phyloP scores from a whole-genome alignment of 2,888 invertebrate species.

The Drosophila putrida region DNA sequence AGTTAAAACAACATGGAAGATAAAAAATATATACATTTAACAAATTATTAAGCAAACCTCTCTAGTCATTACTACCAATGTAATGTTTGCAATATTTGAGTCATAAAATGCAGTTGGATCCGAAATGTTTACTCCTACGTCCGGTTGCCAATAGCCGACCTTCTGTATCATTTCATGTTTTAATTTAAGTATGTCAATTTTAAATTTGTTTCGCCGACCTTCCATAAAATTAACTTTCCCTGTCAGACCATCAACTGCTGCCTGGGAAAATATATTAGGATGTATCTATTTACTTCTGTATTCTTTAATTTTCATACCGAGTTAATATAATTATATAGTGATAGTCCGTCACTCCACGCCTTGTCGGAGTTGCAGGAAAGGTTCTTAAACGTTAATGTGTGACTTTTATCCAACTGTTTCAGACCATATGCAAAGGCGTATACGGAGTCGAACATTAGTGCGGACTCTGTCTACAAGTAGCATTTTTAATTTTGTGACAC shows the following conservation, averaged over 20 bases:
- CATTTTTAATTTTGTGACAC: not conserved
- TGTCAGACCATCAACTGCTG: slow-evolving; percentile 93
- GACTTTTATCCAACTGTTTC: slow-evolving; percentile 90
- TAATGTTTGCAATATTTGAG: slow-evolving; percentile 93
- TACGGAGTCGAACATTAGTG: slow-evolving; percentile 94
- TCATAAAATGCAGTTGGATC: slow-evolving; percentile 95
- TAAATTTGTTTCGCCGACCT: slow-evolving; percentile 93
- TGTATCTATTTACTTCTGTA: not conserved
- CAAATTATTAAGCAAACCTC: slow-evolving; percentile 87
- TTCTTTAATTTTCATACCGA: slow-evolving; percentile 86
- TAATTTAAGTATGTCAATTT: slow-evolving; percentile 93
- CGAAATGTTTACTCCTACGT: slow-evolving; percentile 91
- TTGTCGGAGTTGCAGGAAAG: slow-evolving; percentile 93
- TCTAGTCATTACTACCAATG: slow-evolving; percentile 95
- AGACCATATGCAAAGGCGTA: slow-evolving; percentile 93
- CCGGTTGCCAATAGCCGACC: slow-evolving; percentile 93
- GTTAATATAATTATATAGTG: slow-evolving; percentile 91
- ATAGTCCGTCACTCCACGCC: slow-evolving; percentile 92
- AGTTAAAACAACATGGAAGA: too few relatives aligned
- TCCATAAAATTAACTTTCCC: slow-evolving; percentile 95
- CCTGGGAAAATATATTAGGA: slow-evolving; percentile 86
- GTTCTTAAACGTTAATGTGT: slow-evolving; percentile 89
- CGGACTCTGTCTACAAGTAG: slow-evolving; percentile 91
- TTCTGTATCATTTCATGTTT: slow-evolving; percentile 92
- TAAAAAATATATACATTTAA: not conserved